Base-by-base conservation (phyloP, 92 coral and sea anemone genomes). In the Galaxea fascicularis region DNA sequence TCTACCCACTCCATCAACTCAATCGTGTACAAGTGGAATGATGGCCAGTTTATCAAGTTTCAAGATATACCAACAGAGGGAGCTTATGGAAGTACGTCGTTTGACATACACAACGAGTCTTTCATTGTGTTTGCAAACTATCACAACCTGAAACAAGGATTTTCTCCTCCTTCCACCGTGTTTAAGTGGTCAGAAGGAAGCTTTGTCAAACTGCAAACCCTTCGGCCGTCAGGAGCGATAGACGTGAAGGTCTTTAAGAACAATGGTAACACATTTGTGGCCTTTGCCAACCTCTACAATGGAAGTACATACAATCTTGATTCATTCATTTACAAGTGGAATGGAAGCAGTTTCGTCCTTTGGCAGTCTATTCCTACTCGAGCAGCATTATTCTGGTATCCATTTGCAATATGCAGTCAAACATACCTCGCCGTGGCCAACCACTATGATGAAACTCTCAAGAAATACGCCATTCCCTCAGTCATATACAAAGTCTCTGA, bases 321-420 rank as follows among this genome's bases (percentile, higher is more conserved):
- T 66, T 85, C 89, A 24, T 26, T 65, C 31, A 51, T 76, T 41
- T 63, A 85, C 83, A 85, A 76, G 71, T 85, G 77, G 70, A 57
- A 57, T 56, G 83, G 89, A 31, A 65, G 8, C 18, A 27, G 60
- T 10, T 85, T 85, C 74, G 29, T 46, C 24, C 51, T 25, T 17
- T 85, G 76, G 75, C 89, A 85, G 69, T 45, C 77, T 25, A 76
- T 85, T 47, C 66, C 54, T 25, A 75, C 89, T 31, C 83, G 77
- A 11, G 89, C 76, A 29, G 89, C 68, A 4, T 41, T 58, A 12
- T 46, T 83, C 54, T 85, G 78, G 41, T 52, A 85, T 8, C 75
- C 89, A 52, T 62, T 85, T 79, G 89, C 65, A 53, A 85, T 85
- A 5, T 62, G 79, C 29, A 70, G 83, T 8, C 73, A 85, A 51